Base-by-base conservation (phyloP, 2,113 vertebrate species). In the Tachysurus fulvidraco region DNA sequence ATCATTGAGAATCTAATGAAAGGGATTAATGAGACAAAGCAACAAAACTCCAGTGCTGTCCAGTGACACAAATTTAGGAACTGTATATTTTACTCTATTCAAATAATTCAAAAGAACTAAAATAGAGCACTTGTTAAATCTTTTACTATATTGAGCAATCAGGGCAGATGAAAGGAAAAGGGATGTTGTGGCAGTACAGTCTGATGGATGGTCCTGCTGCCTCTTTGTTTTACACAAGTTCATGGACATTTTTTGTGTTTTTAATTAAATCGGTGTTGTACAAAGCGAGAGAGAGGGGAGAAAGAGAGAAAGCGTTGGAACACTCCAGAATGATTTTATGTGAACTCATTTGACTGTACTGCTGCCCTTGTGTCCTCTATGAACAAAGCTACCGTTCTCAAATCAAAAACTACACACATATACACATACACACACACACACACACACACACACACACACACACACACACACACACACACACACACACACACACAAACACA, bases 201-300 rank as follows among this genome's bases (percentile, higher is more conserved):
- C 60, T 77, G 55, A 62, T 55, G 81, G 62, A 50, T 83, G 60
- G 44, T 67, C 81, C 81, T 65, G 81, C 60, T 65, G 81, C 52
- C 36, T 83, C 81, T 52, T 30, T 52, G 44, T 54, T 83, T 57
- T 41, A 59, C 78, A 80, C 12, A 65, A 62, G 46, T 65, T 83
- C 16, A 25, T 19, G 10, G 62, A n/a, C 25, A 46, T 52, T 67
- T 36, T 52, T 67, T 55, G 50, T 36, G 16, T 36, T 25, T 55
- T 65, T 41, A 57, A 80, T n/a, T 30, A 54, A 13, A 60, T 65
- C 46, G 54, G 5, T 54, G 28, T 44, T 6, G 14, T 28, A 74
- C 16, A n/a, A 19, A 64, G 19, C 4, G 25, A 28, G n/a, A 6
- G 41, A 16, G 55, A 83, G 7, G 13, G 21, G 65, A 83, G 41